phyloP scores from a whole-genome alignment of 1,140 invertebrate species.

The Sminthurinus signatus region DNA sequence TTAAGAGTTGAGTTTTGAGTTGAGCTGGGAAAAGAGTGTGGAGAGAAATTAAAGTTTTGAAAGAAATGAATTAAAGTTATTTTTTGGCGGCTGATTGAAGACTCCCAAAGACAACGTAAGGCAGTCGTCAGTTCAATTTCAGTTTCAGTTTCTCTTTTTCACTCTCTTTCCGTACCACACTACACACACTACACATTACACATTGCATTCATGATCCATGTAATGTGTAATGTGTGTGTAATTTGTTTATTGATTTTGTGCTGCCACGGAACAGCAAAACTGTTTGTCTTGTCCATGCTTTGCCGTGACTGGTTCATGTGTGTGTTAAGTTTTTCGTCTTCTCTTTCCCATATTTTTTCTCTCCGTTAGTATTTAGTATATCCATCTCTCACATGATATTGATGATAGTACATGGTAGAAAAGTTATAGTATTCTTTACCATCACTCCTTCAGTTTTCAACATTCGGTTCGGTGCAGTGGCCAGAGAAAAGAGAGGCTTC shows the following conservation, averaged over 20 bases:
- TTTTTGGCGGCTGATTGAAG: not conserved
- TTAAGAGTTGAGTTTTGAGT: no score
- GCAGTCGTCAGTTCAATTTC: no score
- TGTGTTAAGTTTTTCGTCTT: not conserved
- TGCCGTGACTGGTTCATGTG: not conserved
- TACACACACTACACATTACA: no score
- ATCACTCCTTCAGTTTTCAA: not conserved
- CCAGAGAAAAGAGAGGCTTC: no score
- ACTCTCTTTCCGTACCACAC: no score
- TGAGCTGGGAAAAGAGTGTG: no score
- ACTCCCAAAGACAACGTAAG: conserved; percentile 9
- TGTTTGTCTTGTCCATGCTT: conserved; percentile 7
- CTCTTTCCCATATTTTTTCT: not conserved
- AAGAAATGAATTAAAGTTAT: conserved; percentile 2
- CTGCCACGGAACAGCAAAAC: conserved; percentile 20
- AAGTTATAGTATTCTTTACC: not conserved
- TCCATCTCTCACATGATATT: not conserved
- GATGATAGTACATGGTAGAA: not conserved
- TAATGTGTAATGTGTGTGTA: no score
- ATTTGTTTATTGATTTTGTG: conserved; percentile 32
- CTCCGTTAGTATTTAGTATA: not conserved
- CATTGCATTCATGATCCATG: no score
- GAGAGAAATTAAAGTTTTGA: not conserved
- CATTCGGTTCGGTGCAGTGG: no score
- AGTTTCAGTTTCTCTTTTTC: no score